Conservation (phyloP, 2,113 vertebrate species). For the Romanogobio albipinnatus region DNA sequence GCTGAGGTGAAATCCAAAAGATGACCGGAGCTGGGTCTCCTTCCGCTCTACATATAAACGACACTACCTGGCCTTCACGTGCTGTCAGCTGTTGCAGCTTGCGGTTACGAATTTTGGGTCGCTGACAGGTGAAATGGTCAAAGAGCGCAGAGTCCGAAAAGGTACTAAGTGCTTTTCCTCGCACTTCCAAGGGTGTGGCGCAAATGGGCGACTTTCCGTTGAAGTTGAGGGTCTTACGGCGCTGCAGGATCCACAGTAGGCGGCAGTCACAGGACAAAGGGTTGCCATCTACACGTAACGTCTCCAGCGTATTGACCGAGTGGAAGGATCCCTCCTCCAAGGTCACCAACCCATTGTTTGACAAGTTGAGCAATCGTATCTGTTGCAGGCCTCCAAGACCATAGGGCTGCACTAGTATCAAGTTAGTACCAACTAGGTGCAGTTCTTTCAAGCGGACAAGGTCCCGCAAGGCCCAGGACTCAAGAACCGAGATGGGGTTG, state of each 20-base stretch:
- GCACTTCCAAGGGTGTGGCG: slow-evolving; percentile 83
- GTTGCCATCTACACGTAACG: slow-evolving; percentile 89
- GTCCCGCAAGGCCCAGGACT: slow-evolving; percentile 89
- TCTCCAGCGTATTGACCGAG: slow-evolving; percentile 92
- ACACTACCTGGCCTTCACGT: slow-evolving; percentile 85
- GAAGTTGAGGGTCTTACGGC: slow-evolving; percentile 92
- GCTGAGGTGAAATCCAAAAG: slow-evolving; percentile 93
- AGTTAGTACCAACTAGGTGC: slow-evolving; percentile 87
- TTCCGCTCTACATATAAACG: slow-evolving; percentile 89
- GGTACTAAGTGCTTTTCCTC: slow-evolving; percentile 83
- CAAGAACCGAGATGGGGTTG: slow-evolving; percentile 91
- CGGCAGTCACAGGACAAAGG: slow-evolving; percentile 96
- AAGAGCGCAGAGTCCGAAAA: slow-evolving; percentile 92
- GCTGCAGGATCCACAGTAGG: slow-evolving; percentile 95
- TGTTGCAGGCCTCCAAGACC: slow-evolving; percentile 90
- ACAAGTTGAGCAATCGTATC: slow-evolving; percentile 92
- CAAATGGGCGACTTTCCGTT: slow-evolving; percentile 88
- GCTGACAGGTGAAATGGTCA: slow-evolving; percentile 94
- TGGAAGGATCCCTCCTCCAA: slow-evolving; percentile 93
- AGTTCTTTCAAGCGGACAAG: slow-evolving; percentile 93
- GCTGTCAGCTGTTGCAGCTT: slow-evolving; percentile 87
- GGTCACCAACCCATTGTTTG: slow-evolving; percentile 86
- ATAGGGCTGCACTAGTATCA: slow-evolving; percentile 85
- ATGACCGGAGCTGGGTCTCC: slow-evolving; percentile 89
- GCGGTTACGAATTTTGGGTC: slow-evolving; percentile 92